Percentiles rank a stretch among this genome's conserved stretches.
Conservation (phyloP, 1,140 invertebrate species). For the Mesaphorura yosii region DNA sequence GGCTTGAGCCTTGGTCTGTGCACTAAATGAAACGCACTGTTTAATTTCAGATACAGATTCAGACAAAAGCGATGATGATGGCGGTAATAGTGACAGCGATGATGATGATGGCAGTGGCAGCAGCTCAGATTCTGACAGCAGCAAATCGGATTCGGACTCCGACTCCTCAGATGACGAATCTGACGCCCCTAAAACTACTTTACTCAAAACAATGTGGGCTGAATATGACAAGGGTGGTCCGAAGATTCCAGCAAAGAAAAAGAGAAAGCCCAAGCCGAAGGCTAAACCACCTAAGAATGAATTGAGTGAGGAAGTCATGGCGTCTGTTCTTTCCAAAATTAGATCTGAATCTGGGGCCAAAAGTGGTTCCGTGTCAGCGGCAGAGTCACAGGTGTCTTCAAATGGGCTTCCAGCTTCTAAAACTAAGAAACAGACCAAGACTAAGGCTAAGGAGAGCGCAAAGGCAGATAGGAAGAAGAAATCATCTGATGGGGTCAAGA, state of each 20-base stretch:
- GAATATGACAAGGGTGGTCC: too few relatives aligned
- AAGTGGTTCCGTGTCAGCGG: background rate
- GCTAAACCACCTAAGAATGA: background rate
- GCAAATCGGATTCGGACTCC: too few relatives aligned
- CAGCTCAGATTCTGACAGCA: too few relatives aligned
- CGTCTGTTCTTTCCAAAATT: background rate
- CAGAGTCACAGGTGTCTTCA: background rate
- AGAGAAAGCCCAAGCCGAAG: background rate
- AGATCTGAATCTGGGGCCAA: constrained; percentile 3
- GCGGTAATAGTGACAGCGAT: too few relatives aligned
- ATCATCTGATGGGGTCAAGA: too few relatives aligned
- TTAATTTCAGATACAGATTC: background rate
- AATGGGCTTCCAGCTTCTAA: background rate
- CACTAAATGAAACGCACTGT: too few relatives aligned
- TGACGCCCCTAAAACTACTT: too few relatives aligned
- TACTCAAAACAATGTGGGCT: too few relatives aligned
- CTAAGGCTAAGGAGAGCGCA: background rate
- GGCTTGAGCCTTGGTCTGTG: background rate
- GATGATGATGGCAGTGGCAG: too few relatives aligned
- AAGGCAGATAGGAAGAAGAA: too few relatives aligned
- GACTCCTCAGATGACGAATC: too few relatives aligned
- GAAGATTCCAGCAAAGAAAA: too few relatives aligned
- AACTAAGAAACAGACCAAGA: background rate
- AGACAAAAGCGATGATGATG: background rate
- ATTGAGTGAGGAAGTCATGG: background rate